phyloP scores from a whole-genome alignment of 1,140 invertebrate genomes.

The Solenopsis fugax region DNA sequence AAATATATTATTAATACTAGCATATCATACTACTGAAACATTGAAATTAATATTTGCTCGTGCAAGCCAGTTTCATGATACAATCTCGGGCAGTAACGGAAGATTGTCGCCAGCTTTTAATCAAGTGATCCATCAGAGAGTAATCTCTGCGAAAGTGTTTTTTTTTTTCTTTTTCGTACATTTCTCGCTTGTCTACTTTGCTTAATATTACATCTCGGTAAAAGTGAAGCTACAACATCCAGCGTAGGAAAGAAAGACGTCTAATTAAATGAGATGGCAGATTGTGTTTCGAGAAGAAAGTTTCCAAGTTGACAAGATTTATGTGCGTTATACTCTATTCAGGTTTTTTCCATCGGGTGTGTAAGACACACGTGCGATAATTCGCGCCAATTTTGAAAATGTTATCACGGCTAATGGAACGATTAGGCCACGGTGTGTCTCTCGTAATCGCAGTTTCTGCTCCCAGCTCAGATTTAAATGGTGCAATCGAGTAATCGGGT shows the following conservation, averaged over 20 bases:
- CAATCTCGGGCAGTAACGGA: not conserved
- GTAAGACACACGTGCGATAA: not conserved
- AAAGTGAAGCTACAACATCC: conserved; percentile 7
- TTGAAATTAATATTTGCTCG: not conserved
- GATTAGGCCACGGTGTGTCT: not conserved
- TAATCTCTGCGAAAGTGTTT: not conserved
- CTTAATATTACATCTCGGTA: not conserved
- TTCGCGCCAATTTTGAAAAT: not conserved
- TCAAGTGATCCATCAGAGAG: not conserved
- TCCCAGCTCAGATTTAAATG: not conserved
- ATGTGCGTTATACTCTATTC: not conserved
- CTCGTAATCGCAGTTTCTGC: not conserved
- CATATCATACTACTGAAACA: not conserved
- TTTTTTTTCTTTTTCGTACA: not conserved
- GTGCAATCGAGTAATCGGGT: conserved; percentile 22
- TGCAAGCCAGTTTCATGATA: not conserved
- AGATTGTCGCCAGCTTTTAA: not conserved
- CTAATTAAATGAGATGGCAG: conserved; percentile 25
- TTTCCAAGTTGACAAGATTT: conserved; percentile 17
- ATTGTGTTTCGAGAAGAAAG: conserved; percentile 16
- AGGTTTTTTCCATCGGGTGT: not conserved
- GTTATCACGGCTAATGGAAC: not conserved
- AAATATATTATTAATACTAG: too few species aligned
- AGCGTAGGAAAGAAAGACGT: conserved; percentile 2
- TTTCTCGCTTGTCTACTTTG: not conserved